Conservation (phyloP, 1,140 invertebrate species). For the Berghia stephanieae region DNA sequence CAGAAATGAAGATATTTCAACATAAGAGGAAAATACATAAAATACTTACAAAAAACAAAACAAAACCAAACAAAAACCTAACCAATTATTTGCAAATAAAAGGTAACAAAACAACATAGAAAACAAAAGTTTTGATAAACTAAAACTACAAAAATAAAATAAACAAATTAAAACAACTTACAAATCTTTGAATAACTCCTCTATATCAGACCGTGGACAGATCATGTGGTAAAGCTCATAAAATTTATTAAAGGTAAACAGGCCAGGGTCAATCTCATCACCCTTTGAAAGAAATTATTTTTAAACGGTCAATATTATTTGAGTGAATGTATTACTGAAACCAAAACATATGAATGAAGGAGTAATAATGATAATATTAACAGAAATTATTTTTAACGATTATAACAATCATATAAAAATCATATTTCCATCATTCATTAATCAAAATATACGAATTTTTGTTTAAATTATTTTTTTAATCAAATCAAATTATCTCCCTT, state of each 20-base stretch:
- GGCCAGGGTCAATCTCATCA: slow-evolving; percentile 92
- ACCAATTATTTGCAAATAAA: too few species aligned
- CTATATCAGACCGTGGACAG: slow-evolving; percentile 98
- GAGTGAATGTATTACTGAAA: too few species aligned
- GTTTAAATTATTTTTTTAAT: too few species aligned
- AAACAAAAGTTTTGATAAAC: neutral
- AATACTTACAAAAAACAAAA: slow-evolving; percentile 13
- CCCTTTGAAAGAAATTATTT: slow-evolving; percentile 53
- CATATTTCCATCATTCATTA: too few species aligned
- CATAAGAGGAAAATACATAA: slow-evolving; percentile 19
- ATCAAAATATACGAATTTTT: too few species aligned
- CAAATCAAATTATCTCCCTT: too few species aligned
- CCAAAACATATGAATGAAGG: too few species aligned
- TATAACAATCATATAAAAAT: too few species aligned
- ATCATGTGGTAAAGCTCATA: slow-evolving; percentile 99
- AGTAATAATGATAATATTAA: too few species aligned
- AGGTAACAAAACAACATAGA: neutral
- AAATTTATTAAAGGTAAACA: slow-evolving; percentile 99
- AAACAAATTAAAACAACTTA: slow-evolving; percentile 65
- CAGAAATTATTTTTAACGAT: too few species aligned
- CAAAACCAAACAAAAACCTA: neutral
- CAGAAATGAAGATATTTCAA: neutral
- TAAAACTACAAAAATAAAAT: neutral
- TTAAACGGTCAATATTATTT: too few species aligned
- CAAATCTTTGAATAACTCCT: slow-evolving; percentile 97